Evolutionary conservation across 2,888 invertebrate species (phyloP), one percentile per base, ranked within the genome.

Genomic region (Calameuta pallipes): DNA sequence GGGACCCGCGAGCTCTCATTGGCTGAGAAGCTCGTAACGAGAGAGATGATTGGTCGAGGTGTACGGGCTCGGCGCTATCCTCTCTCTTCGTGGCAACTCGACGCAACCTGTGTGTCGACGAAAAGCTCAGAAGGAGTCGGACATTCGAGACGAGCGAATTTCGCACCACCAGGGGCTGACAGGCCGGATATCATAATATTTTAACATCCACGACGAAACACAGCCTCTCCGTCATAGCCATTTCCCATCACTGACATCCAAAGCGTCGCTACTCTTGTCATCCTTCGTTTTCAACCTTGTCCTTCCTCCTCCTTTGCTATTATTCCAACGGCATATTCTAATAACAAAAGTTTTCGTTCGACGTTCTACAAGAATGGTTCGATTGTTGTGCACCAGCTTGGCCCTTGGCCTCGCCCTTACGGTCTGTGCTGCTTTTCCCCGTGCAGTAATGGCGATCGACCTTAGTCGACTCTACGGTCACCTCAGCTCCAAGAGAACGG

Each of bases 381-480:
- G 84, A 80, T 82, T 86, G 77, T 79, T 86, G 80, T 84, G 82
- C 80, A 76, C 76, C 78, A 88, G 86, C 82, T 82, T 91, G 84
- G 89, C 89, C 81, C 87, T 91, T 83, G 89, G 91, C 87, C 89
- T 92, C 87, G 91, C 91, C 87, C 90, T 71, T 34, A 34, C 71
- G 15, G 86, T 87, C 81, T 94, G 95, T 92, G 94, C 94, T 87
- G 93, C 95, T 85, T 93, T 95, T 88, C 95, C 95, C 75, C 93
- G 94, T 86, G 93, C 94, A 78, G 94, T 94, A 85, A 93, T 94
- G 90, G 95, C 96, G 83, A 94, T 97, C 86, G 97, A 97, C 93
- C 94, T 97, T 86, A 96, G 95, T 92, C 94, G 95, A 82, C 94
- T 97, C 79, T 97, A 97, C 88, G 96, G 96, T 31, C 96, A 96